Conservation (phyloP, 2,888 invertebrate species). For the Ernsta delagoae region DNA sequence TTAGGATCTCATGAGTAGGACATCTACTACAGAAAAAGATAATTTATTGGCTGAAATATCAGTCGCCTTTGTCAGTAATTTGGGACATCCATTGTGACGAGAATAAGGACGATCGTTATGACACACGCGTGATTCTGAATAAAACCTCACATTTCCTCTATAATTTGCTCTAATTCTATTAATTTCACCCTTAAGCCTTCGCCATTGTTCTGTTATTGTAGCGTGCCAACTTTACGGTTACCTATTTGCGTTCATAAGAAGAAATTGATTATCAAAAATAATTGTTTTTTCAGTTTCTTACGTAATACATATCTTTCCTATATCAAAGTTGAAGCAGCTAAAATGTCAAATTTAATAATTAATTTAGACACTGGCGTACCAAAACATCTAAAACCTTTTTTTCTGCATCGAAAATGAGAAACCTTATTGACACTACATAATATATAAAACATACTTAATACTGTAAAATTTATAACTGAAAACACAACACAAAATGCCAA, state of each 20-base stretch:
- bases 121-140: slow-evolving; percentile 71
- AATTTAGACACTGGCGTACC: no score
- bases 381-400: no score
- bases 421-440: no score
- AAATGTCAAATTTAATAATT: no score
- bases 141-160: slow-evolving; percentile 55
- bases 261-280: no score
- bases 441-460: no score
- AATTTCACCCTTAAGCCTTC: neutral
- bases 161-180: slow-evolving; percentile 34
- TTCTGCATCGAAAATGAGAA: neutral
- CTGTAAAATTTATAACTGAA: no score
- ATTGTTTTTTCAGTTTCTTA: no score
- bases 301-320: no score
- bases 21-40: neutral
- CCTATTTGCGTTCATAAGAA: neutral
- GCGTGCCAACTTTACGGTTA: neutral
- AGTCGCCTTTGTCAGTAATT: neutral
- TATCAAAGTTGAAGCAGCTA: no score
- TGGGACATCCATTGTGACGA: slow-evolving; percentile 11
- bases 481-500: neutral
- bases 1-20: no score
- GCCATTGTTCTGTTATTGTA: neutral
- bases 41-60: neutral
- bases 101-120: neutral